A percentile compares a stretch with the other conserved stretches of the same genome.
phyloP scores from a whole-genome alignment of 2,888 invertebrate genomes.

The Uloborus plumipes region DNA sequence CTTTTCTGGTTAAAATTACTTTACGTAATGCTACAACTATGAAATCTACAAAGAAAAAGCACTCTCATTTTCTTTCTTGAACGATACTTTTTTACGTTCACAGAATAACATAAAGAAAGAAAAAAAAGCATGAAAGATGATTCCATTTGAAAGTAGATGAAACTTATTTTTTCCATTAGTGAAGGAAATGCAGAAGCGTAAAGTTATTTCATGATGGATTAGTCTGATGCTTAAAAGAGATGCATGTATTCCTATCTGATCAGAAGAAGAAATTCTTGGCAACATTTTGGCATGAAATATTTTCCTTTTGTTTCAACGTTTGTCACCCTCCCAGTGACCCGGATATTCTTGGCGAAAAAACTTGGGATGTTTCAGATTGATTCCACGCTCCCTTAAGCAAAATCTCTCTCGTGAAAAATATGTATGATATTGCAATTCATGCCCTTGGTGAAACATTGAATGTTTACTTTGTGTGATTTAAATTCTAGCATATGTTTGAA shows the following conservation, averaged over 20 bases:
- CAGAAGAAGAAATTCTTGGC: conserved; percentile 47
- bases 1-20: too few species aligned
- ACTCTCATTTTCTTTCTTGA: too few species aligned
- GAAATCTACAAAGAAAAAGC: too few species aligned
- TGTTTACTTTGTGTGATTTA: too few species aligned
- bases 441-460: background rate
- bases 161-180: too few species aligned
- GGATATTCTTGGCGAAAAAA: conserved; percentile 24
- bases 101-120: too few species aligned
- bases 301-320: conserved; percentile 50
- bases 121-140: too few species aligned
- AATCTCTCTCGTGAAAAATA: background rate
- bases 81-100: too few species aligned
- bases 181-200: too few species aligned
- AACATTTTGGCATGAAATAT: conserved; percentile 38
- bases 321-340: conserved; percentile 42
- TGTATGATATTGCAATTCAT: background rate
- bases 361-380: background rate
- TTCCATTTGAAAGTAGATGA: too few species aligned
- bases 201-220: conserved; percentile 33
- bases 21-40: background rate
- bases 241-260: conserved; percentile 32
- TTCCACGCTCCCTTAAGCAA: background rate
- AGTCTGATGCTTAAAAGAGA: conserved; percentile 1
- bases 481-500: too few species aligned